phyloP scores from a whole-genome alignment of 92 coral and sea anemone species.

The Scolanthus callimorphus region DNA sequence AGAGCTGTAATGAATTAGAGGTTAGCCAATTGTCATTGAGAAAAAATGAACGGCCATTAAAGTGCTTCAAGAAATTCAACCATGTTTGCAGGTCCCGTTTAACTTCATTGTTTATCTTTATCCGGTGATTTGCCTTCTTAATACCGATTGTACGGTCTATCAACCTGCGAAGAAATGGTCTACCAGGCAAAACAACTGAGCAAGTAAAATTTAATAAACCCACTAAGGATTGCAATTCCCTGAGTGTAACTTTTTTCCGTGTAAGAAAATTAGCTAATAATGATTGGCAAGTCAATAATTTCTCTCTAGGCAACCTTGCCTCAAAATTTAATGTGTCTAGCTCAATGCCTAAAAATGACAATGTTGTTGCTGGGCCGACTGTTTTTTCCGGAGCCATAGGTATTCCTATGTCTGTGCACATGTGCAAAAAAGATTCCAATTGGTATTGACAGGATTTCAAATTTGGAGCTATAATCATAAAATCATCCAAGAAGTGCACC shows the following conservation, averaged over 20 bases:
- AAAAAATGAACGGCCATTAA: conserved; percentile 44
- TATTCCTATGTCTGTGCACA: conserved; percentile 34
- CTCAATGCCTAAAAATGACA: conserved; percentile 30
- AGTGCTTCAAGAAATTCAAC: conserved; percentile 4
- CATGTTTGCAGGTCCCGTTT: conserved; percentile 3
- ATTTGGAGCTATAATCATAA: conserved; percentile 24
- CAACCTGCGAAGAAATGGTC: conserved; percentile 17
- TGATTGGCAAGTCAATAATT: no score
- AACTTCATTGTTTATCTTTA: background rate
- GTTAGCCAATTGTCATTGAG: conserved; percentile 17
- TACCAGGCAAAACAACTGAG: conserved; percentile 13
- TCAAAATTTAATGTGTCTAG: no score
- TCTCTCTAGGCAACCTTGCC: no score
- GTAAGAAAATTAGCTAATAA: no score
- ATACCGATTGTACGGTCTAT: conserved; percentile 19
- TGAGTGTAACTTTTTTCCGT: background rate
- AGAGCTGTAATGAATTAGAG: conserved; percentile 1
- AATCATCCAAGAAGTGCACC: conserved; percentile 37
- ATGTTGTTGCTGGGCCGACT: conserved; percentile 6
- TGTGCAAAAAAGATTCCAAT: conserved; percentile 14
- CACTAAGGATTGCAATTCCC: conserved; percentile 17
- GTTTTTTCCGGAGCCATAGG: conserved; percentile 65
- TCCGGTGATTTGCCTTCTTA: conserved; percentile 3
- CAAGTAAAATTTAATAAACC: conserved; percentile 19
- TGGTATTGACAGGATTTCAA: conserved; percentile 15